phyloP scores from a whole-genome alignment of 2,113 vertebrate genomes.

The Oncorhynchus gorbuscha region DNA sequence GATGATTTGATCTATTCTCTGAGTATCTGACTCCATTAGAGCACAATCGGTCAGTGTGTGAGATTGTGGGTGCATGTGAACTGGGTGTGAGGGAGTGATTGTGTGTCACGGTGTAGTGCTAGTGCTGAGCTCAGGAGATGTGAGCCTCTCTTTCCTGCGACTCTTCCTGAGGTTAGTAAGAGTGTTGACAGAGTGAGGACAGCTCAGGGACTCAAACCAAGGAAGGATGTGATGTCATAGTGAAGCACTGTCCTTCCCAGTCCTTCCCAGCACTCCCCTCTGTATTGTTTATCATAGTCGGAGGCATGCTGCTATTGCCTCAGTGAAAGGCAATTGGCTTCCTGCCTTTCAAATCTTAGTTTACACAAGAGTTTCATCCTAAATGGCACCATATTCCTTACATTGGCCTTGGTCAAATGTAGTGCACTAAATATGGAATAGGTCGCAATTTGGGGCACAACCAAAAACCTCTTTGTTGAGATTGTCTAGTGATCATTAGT shows the following conservation, averaged over 20 bases:
- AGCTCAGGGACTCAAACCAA: not conserved
- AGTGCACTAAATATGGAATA: no score
- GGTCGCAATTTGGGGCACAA: no score
- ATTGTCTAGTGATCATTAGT: not conserved
- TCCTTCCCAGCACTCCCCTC: not conserved
- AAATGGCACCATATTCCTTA: no score
- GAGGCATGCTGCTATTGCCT: not conserved
- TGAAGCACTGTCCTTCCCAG: not conserved
- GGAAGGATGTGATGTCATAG: constrained; percentile 5
- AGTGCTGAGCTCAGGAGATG: constrained; percentile 1
- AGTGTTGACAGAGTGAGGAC: not conserved
- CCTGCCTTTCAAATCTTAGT: not conserved
- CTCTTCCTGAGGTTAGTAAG: not conserved
- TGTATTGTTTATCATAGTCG: not conserved
- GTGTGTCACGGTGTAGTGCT: not conserved
- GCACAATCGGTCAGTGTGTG: not conserved
- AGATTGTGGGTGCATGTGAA: not conserved
- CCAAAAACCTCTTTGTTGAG: not conserved
- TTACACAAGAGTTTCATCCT: not conserved
- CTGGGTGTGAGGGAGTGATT: not conserved
- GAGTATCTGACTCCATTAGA: not conserved
- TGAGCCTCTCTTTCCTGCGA: constrained; percentile 3
- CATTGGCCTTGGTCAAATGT: no score
- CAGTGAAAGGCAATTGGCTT: not conserved
- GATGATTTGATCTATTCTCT: not conserved